These are phyloP conservation scores for Acanthurus leucopareius DNA, from an alignment of 2,797 vertebrate species.

Conservation along the genomic window DNA sequence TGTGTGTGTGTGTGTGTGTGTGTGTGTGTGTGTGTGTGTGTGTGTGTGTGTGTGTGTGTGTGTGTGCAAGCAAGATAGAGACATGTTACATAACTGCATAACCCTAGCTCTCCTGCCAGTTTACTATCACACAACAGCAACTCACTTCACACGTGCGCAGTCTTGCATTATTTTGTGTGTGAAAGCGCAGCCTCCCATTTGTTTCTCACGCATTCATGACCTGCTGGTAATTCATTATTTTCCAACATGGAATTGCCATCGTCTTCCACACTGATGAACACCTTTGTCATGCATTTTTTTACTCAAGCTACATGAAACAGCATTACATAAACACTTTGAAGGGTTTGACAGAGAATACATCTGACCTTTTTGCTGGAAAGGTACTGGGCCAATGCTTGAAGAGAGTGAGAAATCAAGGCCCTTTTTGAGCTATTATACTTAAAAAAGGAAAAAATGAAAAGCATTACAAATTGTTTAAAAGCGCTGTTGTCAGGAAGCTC, in stretches of 20 bases:
- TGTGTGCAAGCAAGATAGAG: conserved; percentile 47
- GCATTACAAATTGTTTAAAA: neutral
- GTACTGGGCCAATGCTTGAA: conserved; percentile 17
- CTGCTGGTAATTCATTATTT: conserved; percentile 63
- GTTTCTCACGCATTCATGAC: conserved; percentile 62
- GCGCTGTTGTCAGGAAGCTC: neutral
- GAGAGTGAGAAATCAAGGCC: conserved; percentile 8
- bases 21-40: conserved; percentile 29
- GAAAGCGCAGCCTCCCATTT: conserved; percentile 54
- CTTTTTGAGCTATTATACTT: conserved; percentile 24
- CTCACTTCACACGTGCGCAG: conserved; percentile 71
- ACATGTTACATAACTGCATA: conserved; percentile 70
- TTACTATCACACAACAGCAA: conserved; percentile 77
- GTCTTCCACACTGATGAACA: conserved; percentile 32
- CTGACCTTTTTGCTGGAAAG: conserved; percentile 38
- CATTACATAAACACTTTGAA: conserved; percentile 42
- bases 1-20: conserved; percentile 26
- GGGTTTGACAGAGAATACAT: conserved; percentile 30
- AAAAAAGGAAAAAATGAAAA: neutral
- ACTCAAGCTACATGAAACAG: conserved; percentile 18
- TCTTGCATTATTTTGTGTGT: conserved; percentile 58
- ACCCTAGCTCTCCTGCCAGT: conserved; percentile 66
- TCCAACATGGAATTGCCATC: conserved; percentile 27
- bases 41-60: conserved; percentile 33
- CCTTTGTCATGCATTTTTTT: conserved; percentile 31